phyloP scores from a whole-genome alignment of 2,888 invertebrate genomes.

The Chrysolina americana region DNA sequence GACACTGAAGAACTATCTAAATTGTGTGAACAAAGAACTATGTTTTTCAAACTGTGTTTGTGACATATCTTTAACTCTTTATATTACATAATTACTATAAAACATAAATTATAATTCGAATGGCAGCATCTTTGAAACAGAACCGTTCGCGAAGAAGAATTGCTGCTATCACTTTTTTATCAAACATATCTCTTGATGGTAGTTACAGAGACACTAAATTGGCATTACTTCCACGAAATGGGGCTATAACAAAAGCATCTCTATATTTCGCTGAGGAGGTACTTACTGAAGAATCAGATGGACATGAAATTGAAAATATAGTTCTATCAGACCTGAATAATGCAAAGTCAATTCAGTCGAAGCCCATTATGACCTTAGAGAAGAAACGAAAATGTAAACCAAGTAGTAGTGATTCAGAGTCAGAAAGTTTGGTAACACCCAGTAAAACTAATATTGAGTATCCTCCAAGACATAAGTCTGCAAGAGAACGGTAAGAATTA shows the following conservation, averaged over 20 bases:
- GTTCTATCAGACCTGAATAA: constrained; percentile 32
- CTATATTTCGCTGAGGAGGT: constrained; percentile 55
- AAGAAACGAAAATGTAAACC: constrained; percentile 46
- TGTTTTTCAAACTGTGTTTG: constrained; percentile 58
- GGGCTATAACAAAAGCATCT: constrained; percentile 62
- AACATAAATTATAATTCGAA: constrained; percentile 51
- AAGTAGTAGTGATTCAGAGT: constrained; percentile 76
- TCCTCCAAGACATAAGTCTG: constrained; percentile 64
- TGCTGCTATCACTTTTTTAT: constrained; percentile 93
- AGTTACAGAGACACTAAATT: constrained; percentile 83
- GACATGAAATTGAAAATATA: constrained; percentile 61
- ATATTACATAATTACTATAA: constrained; percentile 6
- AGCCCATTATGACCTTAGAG: constrained; percentile 46
- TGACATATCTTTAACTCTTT: constrained; percentile 54
- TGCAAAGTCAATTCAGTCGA: constrained; percentile 52
- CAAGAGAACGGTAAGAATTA: constrained; percentile 74
- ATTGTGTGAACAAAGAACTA: constrained; percentile 63
- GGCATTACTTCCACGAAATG: constrained; percentile 69
- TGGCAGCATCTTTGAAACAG: constrained; percentile 73
- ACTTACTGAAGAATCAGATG: constrained; percentile 66
- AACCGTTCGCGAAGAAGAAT: constrained; percentile 86
- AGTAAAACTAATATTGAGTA: constrained; percentile 69
- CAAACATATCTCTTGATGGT: constrained; percentile 96
- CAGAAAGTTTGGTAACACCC: constrained; percentile 80
- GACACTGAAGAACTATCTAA: constrained; percentile 35